Evolutionary conservation across 2,888 invertebrate species (phyloP).

Genomic region (Melinopterus prodromus): DNA sequence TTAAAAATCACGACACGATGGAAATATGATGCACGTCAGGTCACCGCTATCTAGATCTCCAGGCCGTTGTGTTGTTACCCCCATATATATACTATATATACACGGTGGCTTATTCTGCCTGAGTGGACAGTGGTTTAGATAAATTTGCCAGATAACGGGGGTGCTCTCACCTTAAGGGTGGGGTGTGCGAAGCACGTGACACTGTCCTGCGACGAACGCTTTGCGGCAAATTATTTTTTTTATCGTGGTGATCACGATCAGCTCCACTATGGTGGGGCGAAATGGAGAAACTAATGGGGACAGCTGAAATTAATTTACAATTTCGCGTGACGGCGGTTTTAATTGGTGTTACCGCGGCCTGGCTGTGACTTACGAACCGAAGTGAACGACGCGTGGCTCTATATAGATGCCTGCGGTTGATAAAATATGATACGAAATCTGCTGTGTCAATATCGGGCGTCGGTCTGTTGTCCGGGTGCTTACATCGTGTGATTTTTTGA

Average conservation of each 20-base stretch:
- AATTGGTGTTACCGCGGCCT: neutral
- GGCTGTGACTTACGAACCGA: neutral
- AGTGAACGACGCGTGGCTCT: neutral
- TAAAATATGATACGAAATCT: neutral
- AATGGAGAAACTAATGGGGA: neutral
- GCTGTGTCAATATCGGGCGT: neutral
- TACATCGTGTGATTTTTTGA: neutral
- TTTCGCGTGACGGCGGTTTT: conserved; percentile 9
- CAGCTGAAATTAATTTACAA: conserved; percentile 13
- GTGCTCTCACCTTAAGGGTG: neutral
- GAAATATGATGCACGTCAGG: conserved; percentile 50
- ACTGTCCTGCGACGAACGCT: neutral
- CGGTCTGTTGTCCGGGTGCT: neutral
- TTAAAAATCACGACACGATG: conserved; percentile 50
- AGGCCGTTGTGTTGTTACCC: conserved; percentile 37
- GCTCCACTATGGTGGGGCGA: neutral
- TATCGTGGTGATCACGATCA: neutral
- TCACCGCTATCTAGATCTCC: conserved; percentile 45
- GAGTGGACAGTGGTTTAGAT: conserved; percentile 44
- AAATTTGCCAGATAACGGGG: conserved; percentile 31
- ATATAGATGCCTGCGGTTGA: neutral
- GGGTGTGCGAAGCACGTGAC: neutral
- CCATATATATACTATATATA: conserved; percentile 23
- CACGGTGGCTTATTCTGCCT: conserved; percentile 33
- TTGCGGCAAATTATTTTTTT: neutral